Conservation (phyloP, 2,113 vertebrate species). For the Panurus biarmicus region DNA sequence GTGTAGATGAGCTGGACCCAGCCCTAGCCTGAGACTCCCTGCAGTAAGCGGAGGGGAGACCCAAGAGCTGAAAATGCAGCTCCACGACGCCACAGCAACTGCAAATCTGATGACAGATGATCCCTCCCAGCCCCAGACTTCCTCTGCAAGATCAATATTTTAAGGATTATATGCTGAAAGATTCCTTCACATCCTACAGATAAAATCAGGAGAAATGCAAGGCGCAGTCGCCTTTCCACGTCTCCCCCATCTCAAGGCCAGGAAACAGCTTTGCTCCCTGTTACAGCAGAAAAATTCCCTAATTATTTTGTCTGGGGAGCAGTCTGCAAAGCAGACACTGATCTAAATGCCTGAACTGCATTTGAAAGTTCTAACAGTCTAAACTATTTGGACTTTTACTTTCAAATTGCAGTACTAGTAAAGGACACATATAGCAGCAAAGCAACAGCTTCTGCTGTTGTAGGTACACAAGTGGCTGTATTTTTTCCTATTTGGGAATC, state of each 20-base stretch:
- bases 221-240: neutral
- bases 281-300: neutral
- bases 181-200: neutral
- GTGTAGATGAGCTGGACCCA: rapidly evolving
- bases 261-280: neutral
- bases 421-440: neutral
- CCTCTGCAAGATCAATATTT: neutral
- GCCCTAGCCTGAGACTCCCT: neutral
- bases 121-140: neutral
- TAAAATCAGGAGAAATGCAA: neutral
- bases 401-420: neutral
- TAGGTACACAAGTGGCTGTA: neutral
- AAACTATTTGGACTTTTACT: neutral
- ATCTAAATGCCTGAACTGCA: neutral
- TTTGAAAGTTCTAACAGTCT: neutral
- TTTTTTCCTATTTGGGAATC: neutral
- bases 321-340: neutral
- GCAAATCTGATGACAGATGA: neutral
- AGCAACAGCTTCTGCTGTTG: neutral
- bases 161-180: neutral
- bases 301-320: neutral
- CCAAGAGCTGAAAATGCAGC: neutral
- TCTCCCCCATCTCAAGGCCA: neutral
- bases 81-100: rapidly evolving
- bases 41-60: neutral